Percentiles rank a stretch among this genome's conserved stretches.
Evolutionary conservation across 2,888 invertebrate species (phyloP).

Genomic region (Gryllus longicercus): DNA sequence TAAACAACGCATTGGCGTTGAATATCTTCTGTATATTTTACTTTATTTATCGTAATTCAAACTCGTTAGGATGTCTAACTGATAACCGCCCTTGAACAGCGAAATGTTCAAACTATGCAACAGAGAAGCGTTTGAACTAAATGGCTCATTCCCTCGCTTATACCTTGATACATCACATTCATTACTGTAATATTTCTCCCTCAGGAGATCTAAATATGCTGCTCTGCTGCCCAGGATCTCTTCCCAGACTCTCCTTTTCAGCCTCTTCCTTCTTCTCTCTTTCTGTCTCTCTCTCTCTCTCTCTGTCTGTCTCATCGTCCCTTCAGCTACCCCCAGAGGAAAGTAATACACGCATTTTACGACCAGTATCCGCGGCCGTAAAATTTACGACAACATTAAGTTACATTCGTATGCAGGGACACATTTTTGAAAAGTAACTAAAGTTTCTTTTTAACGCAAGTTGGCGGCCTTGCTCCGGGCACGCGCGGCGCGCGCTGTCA

Average conservation of each 20-base stretch:
- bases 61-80: no score
- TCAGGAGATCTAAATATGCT: neutral
- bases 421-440: constrained; percentile 17
- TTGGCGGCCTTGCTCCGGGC: neutral
- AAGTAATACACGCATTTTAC: neutral
- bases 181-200: constrained; percentile 4
- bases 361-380: neutral
- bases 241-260: neutral
- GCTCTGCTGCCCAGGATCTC: neutral
- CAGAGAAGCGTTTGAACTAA: neutral
- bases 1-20: no score
- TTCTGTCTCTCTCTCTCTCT: neutral
- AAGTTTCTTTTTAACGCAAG: constrained; percentile 17
- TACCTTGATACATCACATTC: neutral
- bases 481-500: neutral
- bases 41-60: no score
- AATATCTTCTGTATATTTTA: no score
- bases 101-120: no score
- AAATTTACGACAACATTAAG: constrained; percentile 11
- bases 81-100: no score
- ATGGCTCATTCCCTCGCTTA: neutral
- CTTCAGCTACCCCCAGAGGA: neutral
- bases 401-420: constrained; percentile 17
- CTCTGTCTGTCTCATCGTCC: neutral
- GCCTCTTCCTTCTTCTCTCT: no score